These are phyloP conservation scores for Gopherus evgoodei DNA, from an alignment of 2,113 vertebrate species.

Conservation along the genomic window DNA sequence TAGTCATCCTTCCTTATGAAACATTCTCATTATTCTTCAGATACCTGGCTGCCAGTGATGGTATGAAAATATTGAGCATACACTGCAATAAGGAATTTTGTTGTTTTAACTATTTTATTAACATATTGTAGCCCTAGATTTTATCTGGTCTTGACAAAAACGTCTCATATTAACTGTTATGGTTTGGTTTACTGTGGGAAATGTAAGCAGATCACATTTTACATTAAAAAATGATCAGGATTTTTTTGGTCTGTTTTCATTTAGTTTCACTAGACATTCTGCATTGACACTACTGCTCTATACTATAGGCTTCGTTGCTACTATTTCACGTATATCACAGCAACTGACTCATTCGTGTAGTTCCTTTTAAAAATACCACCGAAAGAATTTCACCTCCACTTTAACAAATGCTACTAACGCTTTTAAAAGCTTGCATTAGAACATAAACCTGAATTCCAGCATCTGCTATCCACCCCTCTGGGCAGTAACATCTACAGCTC, in stretches of 20 bases:
- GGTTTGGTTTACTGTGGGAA: not conserved
- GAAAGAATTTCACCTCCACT: not conserved
- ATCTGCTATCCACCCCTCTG: not conserved
- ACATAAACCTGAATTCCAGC: not conserved
- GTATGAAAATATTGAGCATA: not conserved
- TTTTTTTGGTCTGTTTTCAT: not conserved
- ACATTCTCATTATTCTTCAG: not conserved
- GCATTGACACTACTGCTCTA: not conserved
- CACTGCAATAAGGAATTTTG: not conserved
- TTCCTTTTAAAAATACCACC: slow-evolving; percentile 23
- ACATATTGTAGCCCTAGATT: not conserved
- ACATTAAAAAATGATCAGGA: not conserved
- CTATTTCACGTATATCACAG: slow-evolving; percentile 30
- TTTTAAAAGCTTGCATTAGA: slow-evolving; percentile 31
- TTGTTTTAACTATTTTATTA: not conserved
- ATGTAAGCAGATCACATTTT: not conserved
- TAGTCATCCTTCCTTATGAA: not conserved
- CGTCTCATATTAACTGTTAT: slow-evolving; percentile 10
- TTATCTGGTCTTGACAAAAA: not conserved
- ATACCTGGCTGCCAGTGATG: not conserved
- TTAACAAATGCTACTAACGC: not conserved
- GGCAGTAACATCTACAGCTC: not conserved
- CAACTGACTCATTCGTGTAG: not conserved
- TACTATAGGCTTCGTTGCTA: not conserved
- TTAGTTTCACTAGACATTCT: slow-evolving; percentile 1